These are phyloP conservation scores for Junonia oenone DNA, from an alignment of 2,888 invertebrate genomes.

Conservation along the genomic window DNA sequence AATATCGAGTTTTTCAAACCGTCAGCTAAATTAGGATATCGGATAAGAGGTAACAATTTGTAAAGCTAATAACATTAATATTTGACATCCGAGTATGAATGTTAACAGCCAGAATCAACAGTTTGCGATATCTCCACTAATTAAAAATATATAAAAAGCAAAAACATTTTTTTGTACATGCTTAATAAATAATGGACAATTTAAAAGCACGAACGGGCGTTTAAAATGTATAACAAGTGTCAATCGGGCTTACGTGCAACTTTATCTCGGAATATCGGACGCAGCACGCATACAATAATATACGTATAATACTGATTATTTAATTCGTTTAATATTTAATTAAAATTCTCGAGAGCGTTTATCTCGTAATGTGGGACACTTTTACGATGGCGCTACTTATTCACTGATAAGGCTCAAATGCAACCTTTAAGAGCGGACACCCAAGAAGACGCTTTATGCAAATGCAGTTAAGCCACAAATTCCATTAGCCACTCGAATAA, in stretches of 20 bases:
- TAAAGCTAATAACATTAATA: constrained; percentile 12
- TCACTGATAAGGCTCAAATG: constrained; percentile 66
- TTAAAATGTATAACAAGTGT: constrained; percentile 49
- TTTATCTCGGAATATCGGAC: constrained; percentile 60
- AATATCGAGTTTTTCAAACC: constrained; percentile 15
- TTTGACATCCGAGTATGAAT: constrained; percentile 9
- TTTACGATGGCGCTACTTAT: constrained; percentile 76
- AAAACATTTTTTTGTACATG: constrained; percentile 46
- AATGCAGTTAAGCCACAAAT: constrained; percentile 63
- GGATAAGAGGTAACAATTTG: constrained; percentile 18
- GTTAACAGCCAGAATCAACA: constrained; percentile 37
- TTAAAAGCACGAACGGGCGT: constrained; percentile 39
- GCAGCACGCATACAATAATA: constrained; percentile 71
- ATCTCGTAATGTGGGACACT: constrained; percentile 79
- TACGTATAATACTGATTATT: constrained; percentile 79
- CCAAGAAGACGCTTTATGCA: constrained; percentile 68
- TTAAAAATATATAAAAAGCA: constrained; percentile 35
- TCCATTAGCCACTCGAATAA: constrained; percentile 59
- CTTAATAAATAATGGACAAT: constrained; percentile 40
- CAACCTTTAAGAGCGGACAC: constrained; percentile 52
- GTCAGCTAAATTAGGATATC: constrained; percentile 12
- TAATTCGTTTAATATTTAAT: constrained; percentile 79
- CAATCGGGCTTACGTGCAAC: constrained; percentile 52
- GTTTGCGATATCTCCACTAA: constrained; percentile 45
- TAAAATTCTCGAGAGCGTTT: constrained; percentile 76